Percentiles rank a stretch among this genome's conserved stretches.
These are phyloP conservation scores for Hyppa rectilinea DNA, from an alignment of 2,888 invertebrate species.

Conservation along the genomic window DNA sequence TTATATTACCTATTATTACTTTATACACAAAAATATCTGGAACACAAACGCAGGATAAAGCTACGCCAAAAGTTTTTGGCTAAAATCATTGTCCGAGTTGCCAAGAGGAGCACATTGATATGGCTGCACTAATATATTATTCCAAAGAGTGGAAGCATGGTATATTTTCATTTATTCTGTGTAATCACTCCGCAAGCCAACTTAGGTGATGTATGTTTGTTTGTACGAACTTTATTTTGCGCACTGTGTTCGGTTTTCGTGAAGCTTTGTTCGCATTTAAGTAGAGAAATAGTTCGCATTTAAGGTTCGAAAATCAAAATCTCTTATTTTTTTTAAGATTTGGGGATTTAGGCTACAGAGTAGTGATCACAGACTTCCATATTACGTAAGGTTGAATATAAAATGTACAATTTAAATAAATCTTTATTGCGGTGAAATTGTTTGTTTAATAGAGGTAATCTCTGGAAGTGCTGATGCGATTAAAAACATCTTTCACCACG, in stretches of 20 bases:
- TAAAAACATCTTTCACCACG: fast-evolving
- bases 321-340: neutral
- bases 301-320: neutral
- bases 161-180: slow-evolving; percentile 53
- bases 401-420: neutral
- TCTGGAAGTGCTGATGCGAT: neutral
- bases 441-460: neutral
- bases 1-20: slow-evolving; percentile 19
- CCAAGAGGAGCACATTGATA: slow-evolving; percentile 57
- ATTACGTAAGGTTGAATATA: neutral
- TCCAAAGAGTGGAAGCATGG: slow-evolving; percentile 9
- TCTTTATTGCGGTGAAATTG: neutral
- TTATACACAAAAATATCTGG: slow-evolving; percentile 25
- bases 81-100: slow-evolving; percentile 59
- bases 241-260: neutral
- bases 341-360: too few species aligned
- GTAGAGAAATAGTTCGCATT: neutral
- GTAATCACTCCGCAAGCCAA: slow-evolving; percentile 51
- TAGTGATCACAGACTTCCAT: too few species aligned
- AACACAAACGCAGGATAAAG: slow-evolving; percentile 47
- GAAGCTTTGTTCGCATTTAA: neutral
- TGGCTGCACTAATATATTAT: slow-evolving; percentile 46
- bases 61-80: slow-evolving; percentile 65
- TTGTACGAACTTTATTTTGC: slow-evolving; percentile 27
- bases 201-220: slow-evolving; percentile 41